Evolutionary conservation across 1,140 invertebrate genomes (phyloP), one percentile per base, ranked within the genome.

Genomic region (Metopolophium dirhodum): DNA sequence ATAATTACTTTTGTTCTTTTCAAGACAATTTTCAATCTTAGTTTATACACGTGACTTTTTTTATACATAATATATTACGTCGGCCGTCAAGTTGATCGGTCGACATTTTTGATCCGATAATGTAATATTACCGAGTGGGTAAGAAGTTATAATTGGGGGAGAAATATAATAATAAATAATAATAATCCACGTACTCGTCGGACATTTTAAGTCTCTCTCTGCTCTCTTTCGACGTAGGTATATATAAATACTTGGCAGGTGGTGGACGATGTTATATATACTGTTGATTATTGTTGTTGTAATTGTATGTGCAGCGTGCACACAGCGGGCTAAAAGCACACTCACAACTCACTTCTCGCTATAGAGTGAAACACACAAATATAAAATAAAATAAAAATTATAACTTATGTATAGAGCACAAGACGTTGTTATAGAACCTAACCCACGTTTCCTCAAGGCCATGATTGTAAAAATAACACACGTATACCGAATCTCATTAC

Each of bases 401-500:
- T n/a, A 57, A 45, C 35, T 23, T 35, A n/a, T n/a, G 88, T 54
- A 54, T 49, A 22, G 30, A 35, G 7, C 22, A 30, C 89, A 41
- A 14, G 37, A 14, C 23, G 89, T 68, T 45, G 54, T 90, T 51
- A n/a, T n/a, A 23, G 22, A 77, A 91, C 41, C 51, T n/a, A 22
- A 82, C 61, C 90, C 45, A 92, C 30, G 57, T 68, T 6, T 91
- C 11, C 30, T 35, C 68, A 49, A 92, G 90, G 90, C 90, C 68
- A 68, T 30, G 68, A 49, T 77, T 90, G 54, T 90, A 90, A 90
- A 90, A 90, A 57, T 90, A 90, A 90, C 41, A 22, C 82, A 85
- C 91, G 82, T 57, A 41, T 49, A 68, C 35, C 91, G 37, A 85
- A 93, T 57, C 82, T 93, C 82, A 85, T 93, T 93, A 93, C 82